Evolutionary conservation across 2,113 vertebrate genomes (phyloP), one percentile per base, ranked within the genome.

Genomic region (Beaufortia kweichowensis): DNA sequence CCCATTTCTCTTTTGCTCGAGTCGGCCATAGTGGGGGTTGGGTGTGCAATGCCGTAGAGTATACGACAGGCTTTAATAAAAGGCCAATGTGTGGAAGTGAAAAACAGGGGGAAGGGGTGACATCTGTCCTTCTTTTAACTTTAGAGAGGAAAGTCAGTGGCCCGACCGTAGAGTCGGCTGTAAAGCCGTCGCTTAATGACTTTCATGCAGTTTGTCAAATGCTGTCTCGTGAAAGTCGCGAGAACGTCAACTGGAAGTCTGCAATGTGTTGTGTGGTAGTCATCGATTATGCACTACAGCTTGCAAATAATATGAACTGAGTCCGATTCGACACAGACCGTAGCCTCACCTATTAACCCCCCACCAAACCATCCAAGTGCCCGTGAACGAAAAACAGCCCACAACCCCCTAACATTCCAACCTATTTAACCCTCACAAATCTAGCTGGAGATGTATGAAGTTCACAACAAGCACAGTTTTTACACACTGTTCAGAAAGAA

Each of bases 51-150:
- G 88, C 84, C 82, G 57, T 77, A 74, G 85, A 57, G 85, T 89
- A 85, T 89, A 90, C 84, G 71, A 88, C 87, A 75, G 77, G 87
- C 71, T 89, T 91, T 89, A 87, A 82, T 85, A 84, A 82, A 79
- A 83, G 87, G 84, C 48, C 86, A 86, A 85, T 81, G 76, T 79
- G 81, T 81, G 82, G 85, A 83, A 81, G 29, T 78, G 87, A 84
- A 84, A 64, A 46, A 75, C 68, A 82, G 85, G 83, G 80, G 75
- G 86, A 87, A 75, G 70, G 82, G 66, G 80, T 69, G 77, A 84
- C 85, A 87, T 85, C 86, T 90, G 87, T 90, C 79, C 71, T 72
- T 72, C 53, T 74, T 74, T 74, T 26, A 74, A 61, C 71, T 74
- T 62, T 61, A 61, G 71, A 74, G 71, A 31, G 39, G 39, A 33